Evolutionary conservation across 2,888 invertebrate genomes (phyloP), one percentile per base, ranked within the genome.

Genomic region (Watsonalla binaria): DNA sequence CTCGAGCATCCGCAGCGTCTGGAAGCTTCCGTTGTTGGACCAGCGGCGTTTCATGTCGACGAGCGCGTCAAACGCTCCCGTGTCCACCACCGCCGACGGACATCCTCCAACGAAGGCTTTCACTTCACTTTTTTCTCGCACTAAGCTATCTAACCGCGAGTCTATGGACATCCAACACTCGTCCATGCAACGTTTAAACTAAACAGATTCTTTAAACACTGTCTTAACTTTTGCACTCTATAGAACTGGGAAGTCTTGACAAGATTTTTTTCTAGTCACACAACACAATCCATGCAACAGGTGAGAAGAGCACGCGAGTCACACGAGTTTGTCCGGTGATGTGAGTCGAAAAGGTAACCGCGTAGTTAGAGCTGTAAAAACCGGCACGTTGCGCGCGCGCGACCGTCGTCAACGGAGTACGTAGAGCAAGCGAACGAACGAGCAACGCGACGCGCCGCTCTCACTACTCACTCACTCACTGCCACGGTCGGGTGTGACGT

Each of bases 41-140:
- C 95, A 95, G 90, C 94, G 93, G 83, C 95, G 94, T 92, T 94
- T 94, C 95, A 95, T 95, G 89, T 92, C 89, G 81, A 80, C 78
- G 82, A 83, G 82, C 82, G 86, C 76, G 79, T 90, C 86, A 86
- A 69, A 84, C 86, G 84, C 85, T 78, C 86, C 80, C 71, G 67
- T 65, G 74, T 78, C 78, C 81, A 76, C 78, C 64, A 76, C 62
- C 72, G 74, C 78, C 80, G 87, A 84, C 69, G 84, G 82, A 83
- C 90, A 90, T 90, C 85, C 87, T 89, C 86, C 81, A 74, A 67
- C 67, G 72, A 72, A 82, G 79, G 84, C 83, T 83, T 83, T 86
- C 90, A 89, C 90, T 86, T 84, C 89, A 90, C 89, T 87, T 81
- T 83, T 84, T 84, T 75, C 81, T 77, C 75, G 80, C 89, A 89